Percentiles rank a stretch among this genome's conserved stretches.
These are phyloP conservation scores for Actinia equina DNA, from an alignment of 64 coral and sea anemone genomes.

Conservation along the genomic window DNA sequence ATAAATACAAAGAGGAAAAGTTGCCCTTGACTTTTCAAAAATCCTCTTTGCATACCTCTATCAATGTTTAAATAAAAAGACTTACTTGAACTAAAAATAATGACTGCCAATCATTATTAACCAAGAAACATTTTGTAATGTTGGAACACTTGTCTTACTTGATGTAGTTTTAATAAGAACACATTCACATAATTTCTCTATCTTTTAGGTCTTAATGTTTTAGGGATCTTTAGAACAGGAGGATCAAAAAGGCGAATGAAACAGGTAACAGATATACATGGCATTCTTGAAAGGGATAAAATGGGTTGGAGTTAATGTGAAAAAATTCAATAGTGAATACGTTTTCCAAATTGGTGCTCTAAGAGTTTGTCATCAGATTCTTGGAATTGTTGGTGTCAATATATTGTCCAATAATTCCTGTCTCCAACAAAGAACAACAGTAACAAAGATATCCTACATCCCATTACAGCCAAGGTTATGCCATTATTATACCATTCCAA, in stretches of 20 bases:
- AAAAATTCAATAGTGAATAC: background rate
- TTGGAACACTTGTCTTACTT: background rate
- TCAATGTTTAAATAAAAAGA: background rate
- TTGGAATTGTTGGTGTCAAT: background rate
- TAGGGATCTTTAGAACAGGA: constrained; percentile 96
- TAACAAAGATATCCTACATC: background rate
- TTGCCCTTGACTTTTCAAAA: background rate
- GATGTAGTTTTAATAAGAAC: background rate
- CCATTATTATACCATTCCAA: constrained; percentile 1
- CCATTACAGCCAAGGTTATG: background rate
- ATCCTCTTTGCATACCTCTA: background rate
- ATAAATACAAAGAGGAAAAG: background rate
- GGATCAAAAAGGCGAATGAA: constrained; percentile 97
- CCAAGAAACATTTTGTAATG: background rate
- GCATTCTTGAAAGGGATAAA: background rate
- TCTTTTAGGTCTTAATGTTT: constrained; percentile 76
- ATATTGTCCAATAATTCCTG: background rate
- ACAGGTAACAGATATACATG: constrained; percentile 42
- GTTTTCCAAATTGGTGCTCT: background rate
- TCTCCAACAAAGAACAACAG: background rate
- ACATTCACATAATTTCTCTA: background rate
- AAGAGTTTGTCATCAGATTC: background rate
- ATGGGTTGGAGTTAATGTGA: background rate
- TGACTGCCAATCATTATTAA: background rate
- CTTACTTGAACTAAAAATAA: background rate